Conservation (phyloP, 2,797 vertebrate genomes). For the Acipenser oxyrinchus region DNA sequence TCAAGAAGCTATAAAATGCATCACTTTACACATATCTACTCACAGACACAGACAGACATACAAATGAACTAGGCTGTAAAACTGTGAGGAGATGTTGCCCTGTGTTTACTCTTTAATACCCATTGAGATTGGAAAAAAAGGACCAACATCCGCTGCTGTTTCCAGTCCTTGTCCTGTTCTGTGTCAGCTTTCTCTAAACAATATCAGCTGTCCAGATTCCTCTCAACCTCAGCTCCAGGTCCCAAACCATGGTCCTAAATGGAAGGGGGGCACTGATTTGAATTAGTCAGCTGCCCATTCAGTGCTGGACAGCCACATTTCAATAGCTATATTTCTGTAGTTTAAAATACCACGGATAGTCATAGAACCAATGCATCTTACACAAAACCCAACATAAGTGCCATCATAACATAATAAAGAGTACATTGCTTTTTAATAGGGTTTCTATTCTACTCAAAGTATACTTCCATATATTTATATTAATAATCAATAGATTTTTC, state of each 20-base stretch:
- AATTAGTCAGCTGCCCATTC: too few species aligned
- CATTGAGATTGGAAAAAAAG: neutral
- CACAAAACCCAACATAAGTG: too few species aligned
- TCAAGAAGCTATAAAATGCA: neutral
- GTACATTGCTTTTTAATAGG: too few species aligned
- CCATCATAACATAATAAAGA: too few species aligned
- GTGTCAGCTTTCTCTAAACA: slow-evolving; percentile 2
- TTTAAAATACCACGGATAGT: too few species aligned
- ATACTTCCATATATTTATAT: too few species aligned
- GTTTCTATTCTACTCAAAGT: too few species aligned
- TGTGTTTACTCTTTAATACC: neutral
- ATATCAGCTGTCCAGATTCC: neutral
- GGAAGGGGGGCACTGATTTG: neutral
- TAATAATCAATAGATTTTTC: too few species aligned
- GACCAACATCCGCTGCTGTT: neutral
- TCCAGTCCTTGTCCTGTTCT: slow-evolving; percentile 1
- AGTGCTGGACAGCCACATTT: too few species aligned
- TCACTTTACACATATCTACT: neutral
- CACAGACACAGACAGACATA: neutral
- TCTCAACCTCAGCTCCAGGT: slow-evolving; percentile 1
- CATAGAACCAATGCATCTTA: too few species aligned
- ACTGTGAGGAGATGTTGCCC: neutral
- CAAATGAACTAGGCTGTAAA: neutral
- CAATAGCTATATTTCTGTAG: too few species aligned
- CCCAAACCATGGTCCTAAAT: neutral